Conservation (phyloP, 2,113 vertebrate genomes). For the Microcebus jonahi region DNA sequence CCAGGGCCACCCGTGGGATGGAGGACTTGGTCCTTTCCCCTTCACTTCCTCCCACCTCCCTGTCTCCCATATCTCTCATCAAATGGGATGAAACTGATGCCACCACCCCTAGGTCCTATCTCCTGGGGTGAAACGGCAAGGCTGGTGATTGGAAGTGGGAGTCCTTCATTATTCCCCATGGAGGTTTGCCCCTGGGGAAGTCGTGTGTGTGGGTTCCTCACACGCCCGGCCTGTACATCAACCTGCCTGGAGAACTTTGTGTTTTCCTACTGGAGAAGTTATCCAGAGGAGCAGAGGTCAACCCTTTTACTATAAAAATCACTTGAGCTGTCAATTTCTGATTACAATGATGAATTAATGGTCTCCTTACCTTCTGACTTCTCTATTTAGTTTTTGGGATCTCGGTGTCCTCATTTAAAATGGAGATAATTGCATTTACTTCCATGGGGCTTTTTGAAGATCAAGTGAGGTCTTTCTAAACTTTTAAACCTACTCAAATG, state of each 20-base stretch:
- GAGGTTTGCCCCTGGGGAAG: neutral
- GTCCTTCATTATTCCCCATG: fast-evolving
- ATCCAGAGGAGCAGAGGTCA: neutral
- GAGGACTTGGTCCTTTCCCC: no score
- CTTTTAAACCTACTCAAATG: neutral
- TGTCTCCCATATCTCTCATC: neutral
- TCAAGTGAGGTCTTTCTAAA: neutral
- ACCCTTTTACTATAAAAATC: neutral
- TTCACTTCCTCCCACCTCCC: fast-evolving
- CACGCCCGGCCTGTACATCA: fast-evolving
- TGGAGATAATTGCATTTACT: neutral
- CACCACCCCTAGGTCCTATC: fast-evolving
- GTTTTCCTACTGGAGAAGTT: neutral
- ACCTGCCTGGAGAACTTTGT: neutral
- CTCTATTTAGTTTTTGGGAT: neutral
- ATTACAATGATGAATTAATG: neutral
- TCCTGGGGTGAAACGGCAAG: neutral
- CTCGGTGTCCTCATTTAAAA: neutral
- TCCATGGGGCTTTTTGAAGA: neutral
- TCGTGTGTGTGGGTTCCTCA: neutral
- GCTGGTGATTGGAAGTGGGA: neutral
- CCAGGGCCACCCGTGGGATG: fast-evolving
- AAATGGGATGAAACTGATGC: neutral
- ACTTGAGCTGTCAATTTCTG: neutral
- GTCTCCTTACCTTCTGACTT: neutral